Evolutionary conservation across 1,140 invertebrate genomes (phyloP), one percentile per base, ranked within the genome.

Genomic region (Drosophila setifemur): DNA sequence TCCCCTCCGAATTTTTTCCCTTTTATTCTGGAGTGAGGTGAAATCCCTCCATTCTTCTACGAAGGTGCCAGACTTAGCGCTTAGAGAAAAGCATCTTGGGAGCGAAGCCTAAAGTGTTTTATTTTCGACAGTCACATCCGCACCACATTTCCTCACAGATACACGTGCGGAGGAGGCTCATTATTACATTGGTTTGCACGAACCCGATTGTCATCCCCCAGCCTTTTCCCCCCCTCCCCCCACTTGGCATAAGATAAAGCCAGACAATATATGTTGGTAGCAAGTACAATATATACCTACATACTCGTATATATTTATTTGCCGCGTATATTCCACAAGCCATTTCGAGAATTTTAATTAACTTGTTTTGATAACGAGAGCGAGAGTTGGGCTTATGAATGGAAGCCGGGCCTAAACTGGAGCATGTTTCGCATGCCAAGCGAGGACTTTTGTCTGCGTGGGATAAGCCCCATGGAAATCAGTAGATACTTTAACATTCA

Each of bases 341-440:
- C 67, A 73, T 76, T 81, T 54, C 33, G 35, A 48, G 75, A 81
- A 86, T 86, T 86, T 86, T 81, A 86, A 86, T 86, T 86, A 86
- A 86, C 81, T 86, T 79, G 43, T 61, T 70, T 79, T 66, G 63
- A 55, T 81, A 74, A 63, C 40, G 47, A 61, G 47, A 61, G 31
- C 12, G 26, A 40, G 39, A 25, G 25, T 16, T 39, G 23, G 29
- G 45, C 45, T 43, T 44, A 71, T 49, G 67, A 60, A 60, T 60
- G 26, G 12, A 26, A 21, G 7, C 5, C 11, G 1, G 23, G 29
- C 19, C 29, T 29, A 11, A 54, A 6, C 12, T 42, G 45, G 11
- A 33, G 39, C 68, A 71, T 61, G 68, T 39, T 40, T 47, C 14
- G 67, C 47, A 71, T 70, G 12, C 16, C 14, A 42, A 69, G 31